Percentiles rank a stretch among this genome's conserved stretches.
These are phyloP conservation scores for Etheostoma nigrum DNA, from an alignment of 2,797 vertebrate genomes.

Conservation along the genomic window DNA sequence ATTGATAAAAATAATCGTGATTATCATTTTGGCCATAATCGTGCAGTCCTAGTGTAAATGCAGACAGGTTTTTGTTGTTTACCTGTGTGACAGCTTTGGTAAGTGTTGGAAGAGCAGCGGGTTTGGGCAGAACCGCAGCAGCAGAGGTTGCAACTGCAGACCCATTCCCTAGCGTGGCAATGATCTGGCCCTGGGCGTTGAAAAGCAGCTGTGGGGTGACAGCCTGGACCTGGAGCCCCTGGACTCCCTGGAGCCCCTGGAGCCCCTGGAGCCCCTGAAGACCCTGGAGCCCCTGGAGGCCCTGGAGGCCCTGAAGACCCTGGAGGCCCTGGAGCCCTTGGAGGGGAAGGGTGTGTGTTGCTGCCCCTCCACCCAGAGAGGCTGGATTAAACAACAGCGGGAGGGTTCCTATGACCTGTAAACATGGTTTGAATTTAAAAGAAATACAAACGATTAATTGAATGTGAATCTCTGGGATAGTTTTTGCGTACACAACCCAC, in stretches of 20 bases:
- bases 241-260: conserved; percentile 83
- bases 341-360: conserved; percentile 75
- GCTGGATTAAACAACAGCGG: conserved; percentile 92
- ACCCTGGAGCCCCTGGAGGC: conserved; percentile 86
- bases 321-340: conserved; percentile 86
- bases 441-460: neutral
- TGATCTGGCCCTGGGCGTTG: conserved; percentile 95
- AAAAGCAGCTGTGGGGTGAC: conserved; percentile 93
- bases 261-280: conserved; percentile 74
- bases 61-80: neutral
- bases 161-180: conserved; percentile 91
- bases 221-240: conserved; percentile 90
- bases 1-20: no score
- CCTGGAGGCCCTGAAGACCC: conserved; percentile 78
- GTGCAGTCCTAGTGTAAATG: neutral
- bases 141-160: conserved; percentile 82
- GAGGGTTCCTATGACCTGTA: conserved; percentile 93
- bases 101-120: conserved; percentile 72
- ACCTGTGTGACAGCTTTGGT: conserved; percentile 82
- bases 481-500: neutral
- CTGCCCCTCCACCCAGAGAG: conserved; percentile 83
- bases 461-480: neutral
- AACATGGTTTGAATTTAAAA: conserved; percentile 16
- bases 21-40: no score
- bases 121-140: conserved; percentile 85